Evolutionary conservation across 2,888 invertebrate genomes (phyloP).

Genomic region (Podabrus alpinus): DNA sequence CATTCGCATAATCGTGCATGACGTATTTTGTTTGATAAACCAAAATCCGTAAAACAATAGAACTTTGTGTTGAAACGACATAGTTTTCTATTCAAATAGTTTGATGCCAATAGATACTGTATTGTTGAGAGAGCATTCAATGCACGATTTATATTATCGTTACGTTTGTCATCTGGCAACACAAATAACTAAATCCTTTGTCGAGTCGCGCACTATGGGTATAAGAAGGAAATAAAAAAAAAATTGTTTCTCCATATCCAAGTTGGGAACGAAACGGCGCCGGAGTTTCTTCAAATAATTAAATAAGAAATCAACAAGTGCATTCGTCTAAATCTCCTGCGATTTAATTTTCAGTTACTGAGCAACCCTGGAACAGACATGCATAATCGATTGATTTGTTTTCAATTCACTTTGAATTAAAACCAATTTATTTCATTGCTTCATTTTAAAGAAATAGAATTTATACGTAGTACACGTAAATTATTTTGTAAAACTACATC

Average conservation of each 20-base stretch:
- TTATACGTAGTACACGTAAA: neutral
- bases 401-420: neutral
- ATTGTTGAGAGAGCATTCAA: neutral
- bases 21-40: slow-evolving; percentile 10
- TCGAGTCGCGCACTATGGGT: neutral
- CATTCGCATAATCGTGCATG: slow-evolving; percentile 34
- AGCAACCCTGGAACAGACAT: neutral
- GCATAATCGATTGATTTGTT: neutral
- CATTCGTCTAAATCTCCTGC: neutral
- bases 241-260: neutral
- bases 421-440: neutral
- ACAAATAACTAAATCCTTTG: neutral
- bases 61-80: slow-evolving; percentile 21
- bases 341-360: neutral
- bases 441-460: neutral
- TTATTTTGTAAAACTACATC: neutral
- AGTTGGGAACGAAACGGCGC: neutral
- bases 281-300: neutral
- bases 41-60: slow-evolving; percentile 9
- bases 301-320: neutral
- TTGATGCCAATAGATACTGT: neutral
- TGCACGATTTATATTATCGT: neutral
- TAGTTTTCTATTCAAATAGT: neutral
- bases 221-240: neutral
- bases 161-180: neutral